A percentile compares a stretch with the other conserved stretches of the same genome.
Conservation (phyloP, 2,113 vertebrate species). For the Pomatostomus ruficeps region DNA sequence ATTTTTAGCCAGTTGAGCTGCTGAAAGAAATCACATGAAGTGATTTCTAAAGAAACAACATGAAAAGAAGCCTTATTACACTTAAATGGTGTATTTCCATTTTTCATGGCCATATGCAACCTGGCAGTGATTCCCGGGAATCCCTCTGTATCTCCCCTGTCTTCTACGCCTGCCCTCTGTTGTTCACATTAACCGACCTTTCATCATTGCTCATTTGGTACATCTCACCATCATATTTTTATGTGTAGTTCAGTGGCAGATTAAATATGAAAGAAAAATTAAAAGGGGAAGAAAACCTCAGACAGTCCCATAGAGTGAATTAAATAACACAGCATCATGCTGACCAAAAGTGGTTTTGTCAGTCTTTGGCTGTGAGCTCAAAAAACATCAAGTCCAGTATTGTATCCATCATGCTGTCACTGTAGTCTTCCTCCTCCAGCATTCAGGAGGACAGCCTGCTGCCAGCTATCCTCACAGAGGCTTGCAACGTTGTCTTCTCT, state of each 20-base stretch:
- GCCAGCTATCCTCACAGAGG: not conserved
- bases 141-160: not conserved
- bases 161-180: not conserved
- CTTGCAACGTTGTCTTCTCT: fast-evolving
- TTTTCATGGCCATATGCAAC: not conserved
- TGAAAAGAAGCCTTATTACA: not conserved
- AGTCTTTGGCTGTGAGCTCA: not conserved
- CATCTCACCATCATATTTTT: not conserved
- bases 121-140: not conserved
- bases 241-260: not conserved
- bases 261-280: not conserved
- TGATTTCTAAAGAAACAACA: not conserved
- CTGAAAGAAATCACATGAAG: not conserved
- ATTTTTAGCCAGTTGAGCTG: not conserved
- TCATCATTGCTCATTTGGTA: not conserved
- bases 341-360: not conserved
- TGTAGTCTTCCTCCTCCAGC: not conserved
- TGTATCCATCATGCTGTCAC: not conserved
- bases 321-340: not conserved
- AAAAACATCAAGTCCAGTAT: not conserved
- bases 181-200: not conserved
- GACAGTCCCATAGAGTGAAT: not conserved
- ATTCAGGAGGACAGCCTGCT: not conserved
- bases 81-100: not conserved
- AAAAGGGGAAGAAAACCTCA: not conserved